These are phyloP conservation scores for Enteromius mattozi DNA, from an alignment of 2,797 vertebrate species.

Conservation along the genomic window DNA sequence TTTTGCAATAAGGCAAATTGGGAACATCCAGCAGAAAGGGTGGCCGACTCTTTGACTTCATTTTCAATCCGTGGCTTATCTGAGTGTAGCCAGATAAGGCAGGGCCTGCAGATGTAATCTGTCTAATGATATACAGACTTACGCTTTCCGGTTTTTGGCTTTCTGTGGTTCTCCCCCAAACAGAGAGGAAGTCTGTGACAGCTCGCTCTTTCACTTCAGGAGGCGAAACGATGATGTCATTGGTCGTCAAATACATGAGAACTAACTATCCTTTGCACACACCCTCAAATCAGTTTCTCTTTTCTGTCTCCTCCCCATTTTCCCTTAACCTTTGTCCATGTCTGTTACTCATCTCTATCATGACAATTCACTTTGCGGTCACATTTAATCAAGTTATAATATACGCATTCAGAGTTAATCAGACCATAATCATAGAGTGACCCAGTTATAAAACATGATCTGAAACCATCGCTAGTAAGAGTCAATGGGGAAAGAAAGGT, in stretches of 20 bases:
- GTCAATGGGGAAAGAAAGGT: not conserved
- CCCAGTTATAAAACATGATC: not conserved
- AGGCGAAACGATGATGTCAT: conserved; percentile 15
- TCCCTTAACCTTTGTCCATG: not conserved
- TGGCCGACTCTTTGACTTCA: conserved; percentile 24
- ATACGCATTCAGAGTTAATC: conserved; percentile 5
- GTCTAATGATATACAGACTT: conserved; percentile 51
- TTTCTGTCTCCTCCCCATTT: not conserved
- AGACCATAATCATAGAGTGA: conserved; percentile 29
- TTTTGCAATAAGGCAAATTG: conserved; percentile 20
- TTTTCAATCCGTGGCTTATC: conserved; percentile 44
- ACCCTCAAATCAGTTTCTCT: not conserved
- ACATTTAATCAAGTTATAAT: not conserved
- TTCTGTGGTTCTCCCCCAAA: conserved; percentile 21
- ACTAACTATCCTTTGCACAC: not conserved
- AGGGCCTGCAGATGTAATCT: conserved; percentile 50
- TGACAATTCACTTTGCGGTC: not conserved
- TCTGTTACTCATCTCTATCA: not conserved
- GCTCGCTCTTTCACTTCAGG: not conserved
- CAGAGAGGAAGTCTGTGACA: not conserved
- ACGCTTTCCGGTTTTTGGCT: conserved; percentile 32
- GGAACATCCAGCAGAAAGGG: conserved; percentile 3
- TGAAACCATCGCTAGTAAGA: not conserved
- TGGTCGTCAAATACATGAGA: not conserved
- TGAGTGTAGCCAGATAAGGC: conserved; percentile 29